Conservation (phyloP, 2,113 vertebrate species). For the Emydocephalus ijimae region DNA sequence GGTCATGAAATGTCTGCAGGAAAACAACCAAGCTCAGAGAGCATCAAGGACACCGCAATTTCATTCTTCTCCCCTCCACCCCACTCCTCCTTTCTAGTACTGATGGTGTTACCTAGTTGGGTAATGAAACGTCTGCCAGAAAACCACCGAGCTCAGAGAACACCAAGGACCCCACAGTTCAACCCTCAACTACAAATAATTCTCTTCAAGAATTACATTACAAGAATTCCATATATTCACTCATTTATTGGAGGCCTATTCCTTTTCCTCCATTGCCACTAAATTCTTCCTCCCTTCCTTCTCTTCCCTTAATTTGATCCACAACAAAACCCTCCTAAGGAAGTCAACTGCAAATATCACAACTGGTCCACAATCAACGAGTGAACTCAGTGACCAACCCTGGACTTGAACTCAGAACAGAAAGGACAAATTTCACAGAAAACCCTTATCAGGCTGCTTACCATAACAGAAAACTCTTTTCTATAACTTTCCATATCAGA, state of each 20-base stretch:
- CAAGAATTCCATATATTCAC: background rate
- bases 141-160: too few species aligned
- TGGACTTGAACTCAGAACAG: background rate
- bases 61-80: rapidly evolving
- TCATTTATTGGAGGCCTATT: background rate
- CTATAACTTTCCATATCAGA: too few species aligned
- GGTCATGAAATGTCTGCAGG: too few species aligned
- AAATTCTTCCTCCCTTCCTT: background rate
- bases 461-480: background rate
- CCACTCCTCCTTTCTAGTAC: too few species aligned
- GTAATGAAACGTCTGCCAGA: too few species aligned
- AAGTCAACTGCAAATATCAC: background rate
- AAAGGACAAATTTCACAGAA: background rate
- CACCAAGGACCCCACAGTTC: too few species aligned
- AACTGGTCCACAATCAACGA: background rate
- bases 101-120: too few species aligned
- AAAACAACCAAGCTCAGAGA: too few species aligned
- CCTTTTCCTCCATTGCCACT: background rate
- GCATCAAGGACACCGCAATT: too few species aligned
- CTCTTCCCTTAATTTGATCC: background rate
- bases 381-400: background rate
- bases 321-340: background rate
- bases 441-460: background rate
- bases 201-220: background rate
- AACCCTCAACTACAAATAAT: background rate